Evolutionary conservation across 2,113 vertebrate genomes (phyloP), one percentile per base, ranked within the genome.

Genomic region (Gracilinanus agilis): DNA sequence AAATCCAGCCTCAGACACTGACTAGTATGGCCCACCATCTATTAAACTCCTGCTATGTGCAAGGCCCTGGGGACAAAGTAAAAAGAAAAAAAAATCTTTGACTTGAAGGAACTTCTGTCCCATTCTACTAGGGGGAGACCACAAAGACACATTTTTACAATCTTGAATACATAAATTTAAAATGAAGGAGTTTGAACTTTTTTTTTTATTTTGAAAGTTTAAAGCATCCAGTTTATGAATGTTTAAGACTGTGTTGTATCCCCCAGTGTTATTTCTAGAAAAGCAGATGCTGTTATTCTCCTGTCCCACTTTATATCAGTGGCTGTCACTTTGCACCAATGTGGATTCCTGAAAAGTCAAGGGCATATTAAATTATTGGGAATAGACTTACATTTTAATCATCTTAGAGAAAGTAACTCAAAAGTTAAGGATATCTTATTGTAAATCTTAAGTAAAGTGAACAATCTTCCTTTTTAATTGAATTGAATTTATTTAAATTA

Each of bases 251-350:
- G 89, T 55, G 29, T 23, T 27, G 55, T 95, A 90, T 90, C 34
- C 90, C 16, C 40, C 7, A 8, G 90, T 94, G 88, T 3, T 89
- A 93, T 83, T 92, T 90, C 0, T 3, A 54, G 96, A 93, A 23
- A 24, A 0, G 54, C 97, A 91, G 29, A 23, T 40, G 61, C 93
- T 29, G 75, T 92, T 24, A 9, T 0, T 0, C 0, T n/a, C 25
- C 89, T 40, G 44, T 53, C 24, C 0, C 2, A 54, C 92, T 44
- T 4, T 2, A 19, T 0, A 49, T 89, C 93, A 94, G 93, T 94
- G 93, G 53, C 49, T 10, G 44, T 23, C 0, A 1, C 53, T 0
- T 11, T 44, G 0, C 0, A 0, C 23, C 23, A 1, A 1, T 44
- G 0, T n/a, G 10, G 2, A 44, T 44, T 90, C 83, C 61, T 3